Conservation (phyloP, 2,888 invertebrate species). For the Xanthia icteritia region DNA sequence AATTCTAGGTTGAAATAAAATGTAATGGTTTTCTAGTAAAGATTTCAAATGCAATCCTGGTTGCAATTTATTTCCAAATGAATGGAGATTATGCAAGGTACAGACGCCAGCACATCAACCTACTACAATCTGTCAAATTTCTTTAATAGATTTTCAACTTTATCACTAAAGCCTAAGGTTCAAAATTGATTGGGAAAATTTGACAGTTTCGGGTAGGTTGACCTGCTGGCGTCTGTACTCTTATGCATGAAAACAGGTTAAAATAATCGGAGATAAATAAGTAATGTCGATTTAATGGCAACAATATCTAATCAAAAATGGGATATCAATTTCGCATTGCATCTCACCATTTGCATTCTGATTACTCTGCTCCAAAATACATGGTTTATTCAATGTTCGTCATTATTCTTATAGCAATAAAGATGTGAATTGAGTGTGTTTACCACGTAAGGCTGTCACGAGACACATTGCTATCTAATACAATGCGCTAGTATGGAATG, state of each 20-base stretch:
- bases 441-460: conserved; percentile 3
- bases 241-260: not conserved
- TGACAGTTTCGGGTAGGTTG: too few species aligned
- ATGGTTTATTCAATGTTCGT: not conserved
- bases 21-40: not conserved
- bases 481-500: conserved; percentile 44
- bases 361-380: conserved; percentile 6
- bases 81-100: not conserved
- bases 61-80: not conserved
- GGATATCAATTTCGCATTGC: conserved; percentile 3
- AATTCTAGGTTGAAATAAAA: conserved; percentile 3
- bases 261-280: not conserved
- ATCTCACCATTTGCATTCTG: conserved; percentile 29
- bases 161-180: too few species aligned
- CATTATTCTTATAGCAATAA: not conserved
- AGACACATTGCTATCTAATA: conserved; percentile 36
- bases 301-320: not conserved
- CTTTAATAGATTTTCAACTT: too few species aligned
- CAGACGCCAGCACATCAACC: too few species aligned
- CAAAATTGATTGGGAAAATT: too few species aligned
- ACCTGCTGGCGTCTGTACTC: too few species aligned
- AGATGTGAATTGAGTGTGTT: conserved; percentile 1
- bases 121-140: too few species aligned
- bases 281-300: not conserved
- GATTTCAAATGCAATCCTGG: not conserved